Evolutionary conservation across 2,113 vertebrate species (phyloP).

Genomic region (Pteropus alecto): DNA sequence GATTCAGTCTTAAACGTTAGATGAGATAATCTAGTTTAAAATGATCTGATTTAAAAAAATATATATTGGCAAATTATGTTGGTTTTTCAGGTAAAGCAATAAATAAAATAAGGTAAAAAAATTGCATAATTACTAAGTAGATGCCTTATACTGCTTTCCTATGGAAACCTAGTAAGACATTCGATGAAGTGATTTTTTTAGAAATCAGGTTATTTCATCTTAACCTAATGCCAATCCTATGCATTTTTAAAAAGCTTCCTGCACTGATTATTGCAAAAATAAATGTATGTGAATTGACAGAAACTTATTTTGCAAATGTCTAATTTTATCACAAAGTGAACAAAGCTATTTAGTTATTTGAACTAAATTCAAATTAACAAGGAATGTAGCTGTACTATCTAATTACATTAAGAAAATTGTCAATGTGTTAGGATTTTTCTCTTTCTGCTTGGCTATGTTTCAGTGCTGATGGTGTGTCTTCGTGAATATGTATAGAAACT

Average conservation of each 20-base stretch:
- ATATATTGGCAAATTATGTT: background rate
- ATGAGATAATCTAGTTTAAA: background rate
- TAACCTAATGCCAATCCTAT: background rate
- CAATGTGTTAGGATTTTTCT: conserved; percentile 7
- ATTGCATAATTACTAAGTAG: background rate
- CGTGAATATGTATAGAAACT: conserved; percentile 50
- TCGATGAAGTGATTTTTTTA: background rate
- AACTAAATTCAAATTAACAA: conserved; percentile 48
- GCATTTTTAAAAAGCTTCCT: background rate
- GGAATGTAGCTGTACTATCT: background rate
- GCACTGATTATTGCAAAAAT: background rate
- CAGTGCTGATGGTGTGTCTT: background rate
- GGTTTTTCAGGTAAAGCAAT: conserved; percentile 21
- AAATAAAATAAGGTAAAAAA: background rate
- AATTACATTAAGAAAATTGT: conserved; percentile 48
- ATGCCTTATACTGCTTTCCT: background rate
- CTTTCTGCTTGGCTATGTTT: conserved; percentile 33
- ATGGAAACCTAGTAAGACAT: background rate
- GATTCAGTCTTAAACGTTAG: background rate
- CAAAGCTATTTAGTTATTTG: conserved; percentile 8
- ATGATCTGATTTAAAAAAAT: background rate
- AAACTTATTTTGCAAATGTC: conserved; percentile 44
- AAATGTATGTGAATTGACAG: conserved; percentile 8
- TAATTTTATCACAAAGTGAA: conserved; percentile 32
- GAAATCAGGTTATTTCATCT: conserved; percentile 17